Evolutionary conservation across 1,140 invertebrate species (phyloP).

Genomic region (Polypedilum vanderplanki): DNA sequence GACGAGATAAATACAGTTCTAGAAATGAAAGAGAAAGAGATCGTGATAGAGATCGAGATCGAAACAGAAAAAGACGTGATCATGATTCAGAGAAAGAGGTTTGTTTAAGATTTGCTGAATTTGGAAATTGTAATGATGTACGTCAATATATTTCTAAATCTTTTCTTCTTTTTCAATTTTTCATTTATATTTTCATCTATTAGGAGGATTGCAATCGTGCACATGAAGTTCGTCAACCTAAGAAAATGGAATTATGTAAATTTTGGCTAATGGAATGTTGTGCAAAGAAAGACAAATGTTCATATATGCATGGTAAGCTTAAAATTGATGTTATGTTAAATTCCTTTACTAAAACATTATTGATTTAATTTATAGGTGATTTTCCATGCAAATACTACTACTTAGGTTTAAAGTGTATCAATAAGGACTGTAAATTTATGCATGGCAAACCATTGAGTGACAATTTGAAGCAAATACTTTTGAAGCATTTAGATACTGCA

Average conservation of each 20-base stretch:
- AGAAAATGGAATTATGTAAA: constrained; percentile 93
- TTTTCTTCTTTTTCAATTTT: neutral
- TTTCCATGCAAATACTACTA: constrained; percentile 98
- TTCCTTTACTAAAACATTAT: too few relatives aligned
- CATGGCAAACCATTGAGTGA: constrained; percentile 77
- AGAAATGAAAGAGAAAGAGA: constrained; percentile 34
- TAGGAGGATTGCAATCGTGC: constrained; percentile 81
- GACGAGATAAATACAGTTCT: constrained; percentile 42
- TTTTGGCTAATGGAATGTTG: constrained; percentile 95
- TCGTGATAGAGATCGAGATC: constrained; percentile 29
- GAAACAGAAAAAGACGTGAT: constrained; percentile 36
- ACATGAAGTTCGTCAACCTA: constrained; percentile 72
- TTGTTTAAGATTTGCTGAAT: constrained; percentile 27
- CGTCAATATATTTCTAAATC: constrained; percentile 3
- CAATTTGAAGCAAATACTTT: constrained; percentile 57
- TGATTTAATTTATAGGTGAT: constrained; percentile 46
- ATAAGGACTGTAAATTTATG: constrained; percentile 86
- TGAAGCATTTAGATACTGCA: constrained; percentile 81
- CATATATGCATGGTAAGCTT: constrained; percentile 79
- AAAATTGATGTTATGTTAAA: too few relatives aligned
- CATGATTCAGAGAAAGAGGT: constrained; percentile 32
- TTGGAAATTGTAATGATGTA: constrained; percentile 31
- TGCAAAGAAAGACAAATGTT: constrained; percentile 89
- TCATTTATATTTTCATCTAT: constrained; percentile 56
- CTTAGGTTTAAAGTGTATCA: constrained; percentile 78